Evolutionary conservation across 2,888 invertebrate genomes (phyloP).

Genomic region (Acleris literana): DNA sequence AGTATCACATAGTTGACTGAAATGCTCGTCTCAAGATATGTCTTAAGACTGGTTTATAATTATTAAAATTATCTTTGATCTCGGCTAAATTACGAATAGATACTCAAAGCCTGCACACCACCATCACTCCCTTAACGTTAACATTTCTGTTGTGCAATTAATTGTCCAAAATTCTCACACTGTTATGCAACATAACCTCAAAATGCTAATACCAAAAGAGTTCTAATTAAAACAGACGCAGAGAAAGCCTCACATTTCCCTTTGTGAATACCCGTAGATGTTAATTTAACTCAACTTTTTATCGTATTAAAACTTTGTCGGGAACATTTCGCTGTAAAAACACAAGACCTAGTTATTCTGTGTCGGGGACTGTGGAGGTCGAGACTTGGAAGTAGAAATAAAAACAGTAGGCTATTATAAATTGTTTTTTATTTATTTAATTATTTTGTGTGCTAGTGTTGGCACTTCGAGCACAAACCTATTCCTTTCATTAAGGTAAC

Average conservation of each 20-base stretch:
- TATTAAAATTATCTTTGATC: too few relatives aligned
- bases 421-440: background rate
- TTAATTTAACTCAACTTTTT: slow-evolving; percentile 36
- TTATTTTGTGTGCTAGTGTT: background rate
- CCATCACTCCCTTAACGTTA: too few relatives aligned
- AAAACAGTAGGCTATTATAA: background rate
- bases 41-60: too few relatives aligned
- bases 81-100: too few relatives aligned
- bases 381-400: slow-evolving; percentile 12
- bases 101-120: too few relatives aligned
- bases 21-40: too few relatives aligned
- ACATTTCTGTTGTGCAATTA: background rate
- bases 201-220: background rate
- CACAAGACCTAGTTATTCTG: slow-evolving; percentile 35
- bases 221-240: slow-evolving; percentile 9
- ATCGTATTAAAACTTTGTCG: slow-evolving; percentile 31
- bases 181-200: background rate
- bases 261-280: slow-evolving; percentile 28
- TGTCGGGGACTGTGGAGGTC: slow-evolving; percentile 11
- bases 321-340: slow-evolving; percentile 29
- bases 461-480: too few relatives aligned
- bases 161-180: background rate
- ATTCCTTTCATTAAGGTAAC: too few relatives aligned
- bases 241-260: slow-evolving; percentile 14
- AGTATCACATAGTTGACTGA: too few relatives aligned